phyloP scores from a whole-genome alignment of 1,140 invertebrate genomes.

The Triops longicaudatus region DNA sequence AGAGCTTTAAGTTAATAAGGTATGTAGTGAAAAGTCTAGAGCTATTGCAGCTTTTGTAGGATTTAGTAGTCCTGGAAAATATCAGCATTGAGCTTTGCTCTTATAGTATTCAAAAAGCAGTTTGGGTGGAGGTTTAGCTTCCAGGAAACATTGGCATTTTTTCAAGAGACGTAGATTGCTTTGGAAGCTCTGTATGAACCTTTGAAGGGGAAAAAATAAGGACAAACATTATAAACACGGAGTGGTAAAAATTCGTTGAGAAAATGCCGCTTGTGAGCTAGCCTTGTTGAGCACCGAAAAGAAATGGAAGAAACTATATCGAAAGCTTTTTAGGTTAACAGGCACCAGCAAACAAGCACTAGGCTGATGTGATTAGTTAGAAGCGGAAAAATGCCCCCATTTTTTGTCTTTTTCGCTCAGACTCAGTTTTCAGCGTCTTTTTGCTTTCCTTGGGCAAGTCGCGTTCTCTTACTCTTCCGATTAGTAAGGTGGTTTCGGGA shows the following conservation, averaged over 20 bases:
- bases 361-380: constrained; percentile 7
- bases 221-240: not conserved
- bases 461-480: not conserved
- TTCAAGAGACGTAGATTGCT: not conserved
- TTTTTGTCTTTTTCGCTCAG: not conserved
- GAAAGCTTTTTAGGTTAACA: constrained; percentile 15
- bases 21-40: no score
- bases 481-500: not conserved
- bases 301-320: not conserved
- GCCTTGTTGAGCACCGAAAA: not conserved
- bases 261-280: not conserved
- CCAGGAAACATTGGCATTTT: not conserved
- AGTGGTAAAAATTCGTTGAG: not conserved
- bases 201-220: not conserved
- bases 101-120: no score
- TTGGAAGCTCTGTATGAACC: not conserved
- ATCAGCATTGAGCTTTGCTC: no score
- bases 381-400: not conserved
- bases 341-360: constrained; percentile 10
- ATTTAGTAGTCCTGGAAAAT: no score
- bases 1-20: no score
- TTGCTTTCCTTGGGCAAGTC: not conserved
- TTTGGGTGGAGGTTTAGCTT: not conserved
- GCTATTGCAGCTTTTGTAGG: no score
- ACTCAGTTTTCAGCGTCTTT: not conserved